phyloP scores from a whole-genome alignment of 1,140 invertebrate species.

The Drosophila littoralis region DNA sequence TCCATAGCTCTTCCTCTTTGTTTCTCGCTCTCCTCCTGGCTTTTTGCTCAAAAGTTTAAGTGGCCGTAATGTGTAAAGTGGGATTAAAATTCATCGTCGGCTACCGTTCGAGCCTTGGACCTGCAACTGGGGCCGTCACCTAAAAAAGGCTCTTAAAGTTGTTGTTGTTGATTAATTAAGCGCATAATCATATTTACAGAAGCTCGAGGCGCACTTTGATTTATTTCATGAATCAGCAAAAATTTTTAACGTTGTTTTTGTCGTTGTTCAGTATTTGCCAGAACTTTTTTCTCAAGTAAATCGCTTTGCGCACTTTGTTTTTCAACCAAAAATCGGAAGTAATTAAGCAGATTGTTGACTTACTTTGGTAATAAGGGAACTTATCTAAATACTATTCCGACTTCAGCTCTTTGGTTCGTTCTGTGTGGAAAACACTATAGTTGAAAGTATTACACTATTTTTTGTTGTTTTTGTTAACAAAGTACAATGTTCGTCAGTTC shows the following conservation, averaged over 20 bases:
- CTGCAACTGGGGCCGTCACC: neutral
- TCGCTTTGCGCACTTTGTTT: constrained; percentile 37
- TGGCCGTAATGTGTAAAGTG: constrained; percentile 60
- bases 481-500: no score
- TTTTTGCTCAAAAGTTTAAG: constrained; percentile 38
- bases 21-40: neutral
- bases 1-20: neutral
- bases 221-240: constrained; percentile 49
- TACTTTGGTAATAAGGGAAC: no score
- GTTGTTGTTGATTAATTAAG: constrained; percentile 60
- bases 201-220: constrained; percentile 37
- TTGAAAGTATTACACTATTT: no score
- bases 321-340: constrained; percentile 44
- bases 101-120: constrained; percentile 34
- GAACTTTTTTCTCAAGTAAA: constrained; percentile 58
- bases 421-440: no score
- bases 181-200: constrained; percentile 68
- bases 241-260: constrained; percentile 11
- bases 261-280: constrained; percentile 16
- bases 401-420: no score
- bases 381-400: no score
- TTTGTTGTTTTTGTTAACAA: no score
- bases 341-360: neutral
- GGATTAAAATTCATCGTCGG: constrained; percentile 48
- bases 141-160: constrained; percentile 7